phyloP scores from a whole-genome alignment of 2,888 invertebrate species.

The Euproctis similis region DNA sequence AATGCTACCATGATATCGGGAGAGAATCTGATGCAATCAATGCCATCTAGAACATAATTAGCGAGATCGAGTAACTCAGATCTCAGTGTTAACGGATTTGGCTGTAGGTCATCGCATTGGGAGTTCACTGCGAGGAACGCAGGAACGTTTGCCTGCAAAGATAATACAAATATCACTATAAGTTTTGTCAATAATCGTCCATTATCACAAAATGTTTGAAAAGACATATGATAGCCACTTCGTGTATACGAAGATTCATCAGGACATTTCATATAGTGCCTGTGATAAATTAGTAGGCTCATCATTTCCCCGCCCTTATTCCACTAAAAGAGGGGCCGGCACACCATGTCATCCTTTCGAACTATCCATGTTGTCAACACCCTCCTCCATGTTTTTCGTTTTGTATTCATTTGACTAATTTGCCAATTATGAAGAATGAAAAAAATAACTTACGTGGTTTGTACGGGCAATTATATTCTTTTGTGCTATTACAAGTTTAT shows the following conservation, averaged over 20 bases:
- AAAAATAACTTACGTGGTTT: constrained; percentile 48
- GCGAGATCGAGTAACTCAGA: constrained; percentile 82
- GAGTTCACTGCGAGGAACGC: constrained; percentile 48
- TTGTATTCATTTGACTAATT: no score
- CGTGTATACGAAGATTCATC: no score
- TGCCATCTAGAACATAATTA: constrained; percentile 84
- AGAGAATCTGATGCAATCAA: constrained; percentile 80
- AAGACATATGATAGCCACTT: no score
- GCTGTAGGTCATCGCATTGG: constrained; percentile 46
- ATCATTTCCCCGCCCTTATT: no score
- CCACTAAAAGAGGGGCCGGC: no score
- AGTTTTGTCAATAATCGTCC: background rate
- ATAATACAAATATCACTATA: background rate
- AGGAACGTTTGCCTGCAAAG: constrained; percentile 58
- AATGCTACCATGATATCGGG: constrained; percentile 82
- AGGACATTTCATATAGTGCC: no score
- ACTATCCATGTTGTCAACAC: no score
- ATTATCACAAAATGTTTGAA: background rate
- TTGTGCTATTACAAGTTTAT: constrained; percentile 71
- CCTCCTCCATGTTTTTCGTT: no score
- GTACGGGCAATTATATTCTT: constrained; percentile 72
- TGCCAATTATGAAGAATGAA: no score
- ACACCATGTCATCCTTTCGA: no score
- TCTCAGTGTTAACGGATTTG: constrained; percentile 51
- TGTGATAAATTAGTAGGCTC: no score